A percentile compares a stretch with the other conserved stretches of the same genome.
These are phyloP conservation scores for Notamacropus eugenii DNA, from an alignment of 2,797 vertebrate species.

Conservation along the genomic window DNA sequence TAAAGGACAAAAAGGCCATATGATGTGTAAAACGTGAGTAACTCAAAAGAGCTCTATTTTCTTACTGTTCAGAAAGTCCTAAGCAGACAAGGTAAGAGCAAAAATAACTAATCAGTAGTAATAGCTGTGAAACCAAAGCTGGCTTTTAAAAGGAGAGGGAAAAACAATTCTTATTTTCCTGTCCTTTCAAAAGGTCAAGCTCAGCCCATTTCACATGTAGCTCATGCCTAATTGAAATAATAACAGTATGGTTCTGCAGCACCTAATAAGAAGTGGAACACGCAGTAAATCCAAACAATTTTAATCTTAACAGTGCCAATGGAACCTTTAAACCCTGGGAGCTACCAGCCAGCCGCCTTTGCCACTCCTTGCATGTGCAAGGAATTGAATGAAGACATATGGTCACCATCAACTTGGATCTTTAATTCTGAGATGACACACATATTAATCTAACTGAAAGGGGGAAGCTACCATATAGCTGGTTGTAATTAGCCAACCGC, in stretches of 20 bases:
- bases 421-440: slow-evolving; percentile 85
- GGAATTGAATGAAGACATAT: slow-evolving; percentile 83
- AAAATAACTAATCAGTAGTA: background rate
- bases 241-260: slow-evolving; percentile 20
- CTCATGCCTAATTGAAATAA: slow-evolving; percentile 55
- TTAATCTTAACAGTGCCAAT: slow-evolving; percentile 71
- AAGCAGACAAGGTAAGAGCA: slow-evolving; percentile 1
- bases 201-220: slow-evolving; percentile 45
- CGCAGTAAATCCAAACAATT: slow-evolving; percentile 65
- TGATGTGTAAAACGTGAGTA: background rate
- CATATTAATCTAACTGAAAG: slow-evolving; percentile 84
- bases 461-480: slow-evolving; percentile 82
- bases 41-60: background rate
- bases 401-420: slow-evolving; percentile 83
- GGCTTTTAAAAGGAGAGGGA: slow-evolving; percentile 42
- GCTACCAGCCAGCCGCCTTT: slow-evolving; percentile 67
- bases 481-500: slow-evolving; percentile 85
- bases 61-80: slow-evolving; percentile 28
- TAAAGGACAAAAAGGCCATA: background rate
- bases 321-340: slow-evolving; percentile 74
- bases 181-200: slow-evolving; percentile 18
- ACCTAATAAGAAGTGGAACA: slow-evolving; percentile 28
- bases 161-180: background rate
- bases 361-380: slow-evolving; percentile 71
- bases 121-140: slow-evolving; percentile 20